A percentile compares a stretch with the other conserved stretches of the same genome.
Conservation (phyloP, 2,113 vertebrate genomes). For the Planiliza haematocheilus region DNA sequence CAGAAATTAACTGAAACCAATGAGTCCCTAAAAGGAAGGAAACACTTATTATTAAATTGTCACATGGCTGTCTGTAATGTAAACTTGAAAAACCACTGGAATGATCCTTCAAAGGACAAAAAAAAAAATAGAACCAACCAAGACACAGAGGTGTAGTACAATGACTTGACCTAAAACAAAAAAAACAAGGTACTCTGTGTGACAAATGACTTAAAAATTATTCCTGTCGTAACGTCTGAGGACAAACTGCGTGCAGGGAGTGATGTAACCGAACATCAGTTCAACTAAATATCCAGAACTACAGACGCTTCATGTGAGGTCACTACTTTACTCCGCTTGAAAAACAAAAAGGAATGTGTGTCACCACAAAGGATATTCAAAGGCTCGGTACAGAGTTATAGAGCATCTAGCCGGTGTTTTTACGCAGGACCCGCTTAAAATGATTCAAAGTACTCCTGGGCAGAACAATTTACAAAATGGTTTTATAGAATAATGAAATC, state of each 20-base stretch:
- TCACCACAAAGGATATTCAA: constrained; percentile 65
- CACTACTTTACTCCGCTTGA: constrained; percentile 44
- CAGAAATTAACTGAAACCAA: not conserved
- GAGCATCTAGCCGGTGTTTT: constrained; percentile 19
- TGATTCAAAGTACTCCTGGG: constrained; percentile 8
- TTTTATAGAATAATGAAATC: constrained; percentile 19
- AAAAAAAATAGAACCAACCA: constrained; percentile 10
- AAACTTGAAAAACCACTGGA: constrained; percentile 8
- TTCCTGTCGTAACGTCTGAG: constrained; percentile 55
- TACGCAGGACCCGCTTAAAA: constrained; percentile 13
- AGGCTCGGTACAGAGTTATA: constrained; percentile 35
- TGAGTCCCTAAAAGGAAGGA: not conserved
- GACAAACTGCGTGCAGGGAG: constrained; percentile 37
- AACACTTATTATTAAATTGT: constrained; percentile 3
- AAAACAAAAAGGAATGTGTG: constrained; percentile 66
- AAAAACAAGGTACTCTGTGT: constrained; percentile 11
- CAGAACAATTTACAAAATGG: not conserved
- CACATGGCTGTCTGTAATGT: constrained; percentile 1
- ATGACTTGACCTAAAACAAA: constrained; percentile 9
- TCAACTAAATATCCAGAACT: constrained; percentile 61
- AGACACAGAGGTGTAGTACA: constrained; percentile 36
- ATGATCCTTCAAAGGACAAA: constrained; percentile 16
- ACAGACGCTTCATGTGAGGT: constrained; percentile 64
- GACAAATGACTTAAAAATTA: constrained; percentile 37
- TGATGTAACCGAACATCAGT: constrained; percentile 67